Percentiles rank a stretch among this genome's conserved stretches.
phyloP scores from a whole-genome alignment of 1,140 invertebrate genomes.

The Delia radicum region DNA sequence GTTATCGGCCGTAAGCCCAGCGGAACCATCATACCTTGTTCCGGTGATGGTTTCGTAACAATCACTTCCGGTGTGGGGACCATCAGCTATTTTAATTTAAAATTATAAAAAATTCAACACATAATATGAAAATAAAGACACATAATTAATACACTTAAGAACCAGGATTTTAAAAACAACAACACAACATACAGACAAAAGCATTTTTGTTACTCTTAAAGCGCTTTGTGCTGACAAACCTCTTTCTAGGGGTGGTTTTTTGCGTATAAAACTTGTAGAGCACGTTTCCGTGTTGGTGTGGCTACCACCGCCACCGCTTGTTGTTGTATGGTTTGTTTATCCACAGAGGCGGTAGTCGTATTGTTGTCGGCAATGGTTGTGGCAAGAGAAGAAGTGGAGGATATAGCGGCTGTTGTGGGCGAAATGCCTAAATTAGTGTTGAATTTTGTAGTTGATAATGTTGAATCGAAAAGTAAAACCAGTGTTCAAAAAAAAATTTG shows the following conservation, averaged over 20 bases:
- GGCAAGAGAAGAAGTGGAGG: constrained; percentile 39
- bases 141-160: neutral
- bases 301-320: constrained; percentile 44
- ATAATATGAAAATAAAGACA: neutral
- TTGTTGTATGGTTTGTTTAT: constrained; percentile 34
- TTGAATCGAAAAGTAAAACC: neutral
- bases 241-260: constrained; percentile 58
- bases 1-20: constrained; percentile 45
- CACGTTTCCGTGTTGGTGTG: constrained; percentile 55
- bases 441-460: neutral
- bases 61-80: constrained; percentile 64
- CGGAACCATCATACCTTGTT: constrained; percentile 61
- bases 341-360: constrained; percentile 39
- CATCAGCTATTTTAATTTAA: constrained; percentile 48
- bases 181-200: constrained; percentile 60
- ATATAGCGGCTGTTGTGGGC: constrained; percentile 52
- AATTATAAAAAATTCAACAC: constrained; percentile 9
- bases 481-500: neutral
- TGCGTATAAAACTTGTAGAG: constrained; percentile 60
- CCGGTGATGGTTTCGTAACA: constrained; percentile 78
- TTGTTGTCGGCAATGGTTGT: constrained; percentile 33
- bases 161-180: constrained; percentile 39
- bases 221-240: constrained; percentile 58
- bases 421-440: constrained; percentile 50
- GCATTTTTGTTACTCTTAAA: constrained; percentile 59